A percentile compares a stretch with the other conserved stretches of the same genome.
These are phyloP conservation scores for Scartelaos histophorus DNA, from an alignment of 2,113 vertebrate genomes.

Conservation along the genomic window DNA sequence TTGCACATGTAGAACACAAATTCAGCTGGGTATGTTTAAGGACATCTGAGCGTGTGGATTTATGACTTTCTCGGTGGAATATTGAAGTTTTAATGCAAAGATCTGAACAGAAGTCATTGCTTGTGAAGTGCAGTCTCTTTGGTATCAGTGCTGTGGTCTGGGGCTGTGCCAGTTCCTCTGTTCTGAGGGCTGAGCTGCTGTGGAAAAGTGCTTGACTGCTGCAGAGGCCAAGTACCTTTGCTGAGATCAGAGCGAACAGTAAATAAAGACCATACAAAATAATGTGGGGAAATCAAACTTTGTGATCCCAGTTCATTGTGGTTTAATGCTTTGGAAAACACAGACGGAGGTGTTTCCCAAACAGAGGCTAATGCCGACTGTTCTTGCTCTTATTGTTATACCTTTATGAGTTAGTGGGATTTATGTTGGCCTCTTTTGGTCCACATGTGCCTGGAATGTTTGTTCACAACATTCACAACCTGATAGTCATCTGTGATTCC, in stretches of 20 bases:
- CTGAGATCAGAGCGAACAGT: constrained; percentile 37
- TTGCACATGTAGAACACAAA: too few species aligned
- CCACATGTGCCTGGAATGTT: not conserved
- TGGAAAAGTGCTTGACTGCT: constrained; percentile 51
- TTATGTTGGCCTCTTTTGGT: too few species aligned
- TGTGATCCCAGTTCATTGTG: constrained; percentile 11
- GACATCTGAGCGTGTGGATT: too few species aligned
- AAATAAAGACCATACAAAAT: constrained; percentile 14
- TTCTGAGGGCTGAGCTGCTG: constrained; percentile 38
- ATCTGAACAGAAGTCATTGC: not conserved
- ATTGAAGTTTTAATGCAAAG: not conserved
- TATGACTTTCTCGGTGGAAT: not conserved
- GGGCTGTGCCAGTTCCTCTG: constrained; percentile 45
- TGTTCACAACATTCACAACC: not conserved
- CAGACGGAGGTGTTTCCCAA: not conserved
- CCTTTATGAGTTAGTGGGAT: too few species aligned
- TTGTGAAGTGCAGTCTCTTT: not conserved
- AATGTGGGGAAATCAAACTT: constrained; percentile 4
- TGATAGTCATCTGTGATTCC: too few species aligned
- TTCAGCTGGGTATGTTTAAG: too few species aligned
- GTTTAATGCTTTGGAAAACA: not conserved
- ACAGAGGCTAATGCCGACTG: not conserved
- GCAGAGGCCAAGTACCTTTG: constrained; percentile 33
- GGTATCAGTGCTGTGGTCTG: constrained; percentile 44
- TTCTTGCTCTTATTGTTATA: not conserved